These are phyloP conservation scores for Actenoides lindsayi DNA, from an alignment of 2,113 vertebrate species.

Conservation along the genomic window DNA sequence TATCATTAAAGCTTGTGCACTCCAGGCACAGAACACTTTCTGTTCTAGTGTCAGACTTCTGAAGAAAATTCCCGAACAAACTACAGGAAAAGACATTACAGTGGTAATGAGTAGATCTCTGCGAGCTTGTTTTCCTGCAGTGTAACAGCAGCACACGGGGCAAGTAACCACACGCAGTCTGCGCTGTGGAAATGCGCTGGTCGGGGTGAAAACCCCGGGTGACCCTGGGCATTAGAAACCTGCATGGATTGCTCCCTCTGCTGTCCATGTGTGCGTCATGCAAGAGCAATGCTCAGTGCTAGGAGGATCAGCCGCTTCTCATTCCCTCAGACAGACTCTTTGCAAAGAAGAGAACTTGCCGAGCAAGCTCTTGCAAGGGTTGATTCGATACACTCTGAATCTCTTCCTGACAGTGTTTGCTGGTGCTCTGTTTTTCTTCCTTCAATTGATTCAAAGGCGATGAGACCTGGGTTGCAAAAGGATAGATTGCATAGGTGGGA, in stretches of 20 bases:
- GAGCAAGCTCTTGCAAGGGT: background rate
- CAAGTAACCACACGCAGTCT: background rate
- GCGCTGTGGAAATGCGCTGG: background rate
- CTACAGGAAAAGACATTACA: background rate
- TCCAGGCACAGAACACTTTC: background rate
- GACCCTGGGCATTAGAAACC: background rate
- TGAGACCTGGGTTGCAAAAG: background rate
- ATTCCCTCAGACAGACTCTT: background rate
- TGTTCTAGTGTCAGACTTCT: background rate
- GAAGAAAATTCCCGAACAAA: background rate
- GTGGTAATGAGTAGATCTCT: background rate
- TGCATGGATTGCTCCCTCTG: background rate
- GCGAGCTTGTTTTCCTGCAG: background rate
- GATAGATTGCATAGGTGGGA: background rate
- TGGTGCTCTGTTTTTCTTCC: background rate
- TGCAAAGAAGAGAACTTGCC: background rate
- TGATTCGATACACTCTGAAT: background rate
- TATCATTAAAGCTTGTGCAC: background rate
- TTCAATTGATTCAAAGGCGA: background rate
- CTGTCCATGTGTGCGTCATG: background rate
- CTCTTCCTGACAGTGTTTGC: background rate
- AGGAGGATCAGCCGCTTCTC: background rate
- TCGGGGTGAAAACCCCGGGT: background rate
- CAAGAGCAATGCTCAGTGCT: background rate
- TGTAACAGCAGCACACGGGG: background rate